Evolutionary conservation across 2,113 vertebrate species (phyloP), one percentile per base, ranked within the genome.

Genomic region (Heliornis fulica): DNA sequence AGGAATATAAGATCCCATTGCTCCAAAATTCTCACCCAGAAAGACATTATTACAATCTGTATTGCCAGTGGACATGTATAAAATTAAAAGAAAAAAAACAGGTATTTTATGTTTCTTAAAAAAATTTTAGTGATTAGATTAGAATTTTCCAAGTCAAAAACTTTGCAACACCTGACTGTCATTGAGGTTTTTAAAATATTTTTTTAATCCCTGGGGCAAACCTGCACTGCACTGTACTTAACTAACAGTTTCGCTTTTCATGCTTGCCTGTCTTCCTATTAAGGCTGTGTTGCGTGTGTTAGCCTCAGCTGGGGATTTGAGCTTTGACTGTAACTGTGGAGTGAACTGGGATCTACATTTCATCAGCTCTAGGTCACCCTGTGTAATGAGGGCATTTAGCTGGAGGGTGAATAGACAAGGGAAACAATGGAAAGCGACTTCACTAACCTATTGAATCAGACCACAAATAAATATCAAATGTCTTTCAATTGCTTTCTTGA

Each of bases 381-480:
- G 23, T 53, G 31, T 94, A 93, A 95, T 93, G 87, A 95, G 82
- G 79, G 68, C 36, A n/a, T 92, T 96, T 94, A 51, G 85, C 94
- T 81, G 56, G 93, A 91, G 88, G 88, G 64, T 71, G 43, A 81
- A 60, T 34, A 83, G 83, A 34, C 18, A 50, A 61, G 54, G 31
- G n/a, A 63, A 86, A 83, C 46, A 83, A 87, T 74, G 51, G 71
- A 86, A 94, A 83, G 46, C 11, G 4, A 48, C 76, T 88, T 93
- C 45, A 50, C 54, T 65, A 78, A 78, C 41, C 71, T 64, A 83
- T 81, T 88, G 68, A 78, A 93, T 95, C n/a, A 51, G 60, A 21
- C 36, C 26, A 19, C 60, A 81, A 93, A 83, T 88, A 90, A 90
- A 87, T 78, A 86, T 26, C 34, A 78, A 87, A 89, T 43, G 48